These are phyloP conservation scores for Syndactyla subalaris DNA, from an alignment of 2,797 vertebrate genomes.

Conservation along the genomic window DNA sequence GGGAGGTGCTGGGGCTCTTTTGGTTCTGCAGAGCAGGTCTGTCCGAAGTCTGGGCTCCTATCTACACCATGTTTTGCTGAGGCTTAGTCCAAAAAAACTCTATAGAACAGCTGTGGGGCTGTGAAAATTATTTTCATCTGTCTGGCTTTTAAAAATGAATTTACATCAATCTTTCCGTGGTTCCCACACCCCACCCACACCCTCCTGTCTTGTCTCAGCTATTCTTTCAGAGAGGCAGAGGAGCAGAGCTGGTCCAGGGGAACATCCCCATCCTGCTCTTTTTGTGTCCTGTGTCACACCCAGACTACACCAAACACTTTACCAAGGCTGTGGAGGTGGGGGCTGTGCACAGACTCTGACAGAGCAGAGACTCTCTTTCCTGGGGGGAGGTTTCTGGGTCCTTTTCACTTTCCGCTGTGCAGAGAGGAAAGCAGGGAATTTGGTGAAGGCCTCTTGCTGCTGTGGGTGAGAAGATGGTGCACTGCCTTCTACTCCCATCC, in stretches of 20 bases:
- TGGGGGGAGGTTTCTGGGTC: not conserved
- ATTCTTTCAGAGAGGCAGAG: slow-evolving; percentile 65
- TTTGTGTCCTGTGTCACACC: not conserved
- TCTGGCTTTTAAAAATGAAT: slow-evolving; percentile 77
- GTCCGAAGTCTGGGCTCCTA: not conserved
- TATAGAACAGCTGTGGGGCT: slow-evolving; percentile 72
- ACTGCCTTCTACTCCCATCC: not conserved
- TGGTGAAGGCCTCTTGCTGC: not conserved
- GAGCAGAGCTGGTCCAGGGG: slow-evolving; percentile 8
- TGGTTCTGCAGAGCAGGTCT: not conserved
- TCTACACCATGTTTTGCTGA: slow-evolving; percentile 32
- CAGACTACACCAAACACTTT: not conserved
- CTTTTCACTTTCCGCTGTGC: not conserved
- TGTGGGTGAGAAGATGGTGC: not conserved
- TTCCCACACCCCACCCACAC: slow-evolving; percentile 70
- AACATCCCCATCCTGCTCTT: not conserved
- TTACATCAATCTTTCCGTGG: slow-evolving; percentile 79
- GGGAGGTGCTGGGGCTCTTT: not conserved
- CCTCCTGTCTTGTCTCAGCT: slow-evolving; percentile 55
- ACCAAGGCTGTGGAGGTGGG: not conserved
- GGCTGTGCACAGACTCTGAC: not conserved
- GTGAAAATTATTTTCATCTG: slow-evolving; percentile 82
- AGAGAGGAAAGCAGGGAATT: not conserved
- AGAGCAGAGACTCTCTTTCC: not conserved
- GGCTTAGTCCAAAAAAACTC: slow-evolving; percentile 52